A percentile compares a stretch with the other conserved stretches of the same genome.
phyloP scores from a whole-genome alignment of 1,140 invertebrate genomes.

The Hypsibius dujardini region DNA sequence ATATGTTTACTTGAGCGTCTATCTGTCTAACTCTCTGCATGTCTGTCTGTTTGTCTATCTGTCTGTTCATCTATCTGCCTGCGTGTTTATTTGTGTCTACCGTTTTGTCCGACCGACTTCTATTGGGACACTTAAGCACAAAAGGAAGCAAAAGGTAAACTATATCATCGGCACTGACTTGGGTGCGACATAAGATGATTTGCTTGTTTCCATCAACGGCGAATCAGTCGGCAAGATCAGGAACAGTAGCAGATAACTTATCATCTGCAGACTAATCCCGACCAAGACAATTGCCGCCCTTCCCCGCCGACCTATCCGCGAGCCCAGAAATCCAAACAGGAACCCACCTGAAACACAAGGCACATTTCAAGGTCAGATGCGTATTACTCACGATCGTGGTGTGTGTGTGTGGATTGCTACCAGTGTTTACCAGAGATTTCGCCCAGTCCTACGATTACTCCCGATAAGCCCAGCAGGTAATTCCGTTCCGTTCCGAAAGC shows the following conservation, averaged over 20 bases:
- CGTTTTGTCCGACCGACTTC: too few species aligned
- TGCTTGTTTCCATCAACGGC: slow-evolving; percentile 46
- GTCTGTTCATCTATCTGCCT: too few species aligned
- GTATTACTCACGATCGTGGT: too few species aligned
- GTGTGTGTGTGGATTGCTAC: too few species aligned
- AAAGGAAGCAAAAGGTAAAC: too few species aligned
- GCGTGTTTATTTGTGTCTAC: too few species aligned
- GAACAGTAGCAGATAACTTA: slow-evolving; percentile 61
- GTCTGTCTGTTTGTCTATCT: too few species aligned
- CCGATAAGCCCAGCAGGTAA: slow-evolving; percentile 67
- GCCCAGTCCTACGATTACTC: slow-evolving; percentile 76
- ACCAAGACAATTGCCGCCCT: slow-evolving; percentile 68
- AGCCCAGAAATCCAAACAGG: slow-evolving; percentile 67
- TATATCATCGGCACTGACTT: slow-evolving; percentile 24
- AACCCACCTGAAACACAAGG: slow-evolving; percentile 45
- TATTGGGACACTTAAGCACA: too few species aligned
- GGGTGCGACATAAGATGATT: slow-evolving; percentile 41
- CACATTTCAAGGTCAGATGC: too few species aligned
- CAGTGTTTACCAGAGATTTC: slow-evolving; percentile 59
- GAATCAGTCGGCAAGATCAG: slow-evolving; percentile 64
- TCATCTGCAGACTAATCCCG: slow-evolving; percentile 59
- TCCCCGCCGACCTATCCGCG: slow-evolving; percentile 57
- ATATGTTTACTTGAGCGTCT: too few species aligned
- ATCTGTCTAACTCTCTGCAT: too few species aligned
- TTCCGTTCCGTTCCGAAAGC: slow-evolving; percentile 51